phyloP scores from a whole-genome alignment of 2,113 vertebrate species.

The Tor tambroides region DNA sequence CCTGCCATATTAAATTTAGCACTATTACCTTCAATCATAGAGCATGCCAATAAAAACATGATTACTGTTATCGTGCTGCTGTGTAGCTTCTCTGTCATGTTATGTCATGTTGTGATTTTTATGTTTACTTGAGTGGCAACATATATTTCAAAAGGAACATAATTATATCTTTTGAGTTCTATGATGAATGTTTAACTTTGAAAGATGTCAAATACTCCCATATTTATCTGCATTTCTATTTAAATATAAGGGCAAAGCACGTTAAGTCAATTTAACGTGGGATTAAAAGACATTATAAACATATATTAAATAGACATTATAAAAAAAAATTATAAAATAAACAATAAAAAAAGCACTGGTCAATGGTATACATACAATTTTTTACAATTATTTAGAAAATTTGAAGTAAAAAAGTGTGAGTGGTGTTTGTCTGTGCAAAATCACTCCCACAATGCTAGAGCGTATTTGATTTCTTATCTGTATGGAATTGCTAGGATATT shows the following conservation, averaged over 20 bases:
- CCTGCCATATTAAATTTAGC: neutral
- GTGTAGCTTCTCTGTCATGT: neutral
- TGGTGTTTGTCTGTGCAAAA: neutral
- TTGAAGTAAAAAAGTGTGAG: neutral
- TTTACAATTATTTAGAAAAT: too few relatives aligned
- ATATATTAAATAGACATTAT: too few relatives aligned
- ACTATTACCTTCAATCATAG: neutral
- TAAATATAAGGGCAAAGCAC: neutral
- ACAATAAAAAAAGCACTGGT: too few relatives aligned
- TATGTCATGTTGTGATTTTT: neutral
- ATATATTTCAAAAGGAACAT: neutral
- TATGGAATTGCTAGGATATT: neutral
- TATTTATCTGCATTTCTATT: neutral
- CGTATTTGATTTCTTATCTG: neutral
- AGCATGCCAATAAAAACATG: conserved; percentile 24
- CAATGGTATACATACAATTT: too few relatives aligned
- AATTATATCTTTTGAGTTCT: neutral
- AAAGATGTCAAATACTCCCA: too few relatives aligned
- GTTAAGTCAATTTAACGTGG: neutral
- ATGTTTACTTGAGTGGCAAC: neutral
- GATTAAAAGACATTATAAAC: too few relatives aligned
- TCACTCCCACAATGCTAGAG: neutral
- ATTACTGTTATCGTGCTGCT: neutral
- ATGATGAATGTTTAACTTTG: conserved; percentile 12
- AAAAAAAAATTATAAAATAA: too few relatives aligned